phyloP scores from a whole-genome alignment of 2,888 invertebrate species.

The Nematopogon swammerdamellus region DNA sequence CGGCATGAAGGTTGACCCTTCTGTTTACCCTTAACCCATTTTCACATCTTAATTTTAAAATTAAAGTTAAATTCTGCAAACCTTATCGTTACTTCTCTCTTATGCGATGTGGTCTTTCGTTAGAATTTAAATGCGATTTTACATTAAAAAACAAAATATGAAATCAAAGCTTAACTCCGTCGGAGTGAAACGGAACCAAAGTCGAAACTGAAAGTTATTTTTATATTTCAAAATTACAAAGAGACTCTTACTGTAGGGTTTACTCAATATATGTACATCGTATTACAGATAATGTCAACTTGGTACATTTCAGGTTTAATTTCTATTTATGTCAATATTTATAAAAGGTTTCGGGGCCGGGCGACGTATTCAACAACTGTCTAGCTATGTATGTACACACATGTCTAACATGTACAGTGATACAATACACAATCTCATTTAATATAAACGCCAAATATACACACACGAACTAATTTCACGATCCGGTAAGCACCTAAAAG shows the following conservation, averaged over 20 bases:
- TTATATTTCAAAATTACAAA: neutral
- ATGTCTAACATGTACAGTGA: neutral
- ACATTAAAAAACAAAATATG: too few species aligned
- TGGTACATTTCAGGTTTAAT: neutral
- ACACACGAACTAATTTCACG: too few species aligned
- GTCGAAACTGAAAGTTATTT: neutral
- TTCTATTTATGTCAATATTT: neutral
- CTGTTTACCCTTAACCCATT: too few species aligned
- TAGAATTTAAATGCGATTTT: too few species aligned
- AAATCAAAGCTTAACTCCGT: neutral
- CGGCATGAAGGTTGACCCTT: too few species aligned
- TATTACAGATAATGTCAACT: neutral
- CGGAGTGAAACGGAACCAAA: neutral
- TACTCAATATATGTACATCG: neutral
- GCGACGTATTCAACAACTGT: neutral
- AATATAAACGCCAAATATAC: neutral
- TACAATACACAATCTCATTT: neutral
- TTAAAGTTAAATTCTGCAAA: too few species aligned
- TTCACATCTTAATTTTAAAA: too few species aligned
- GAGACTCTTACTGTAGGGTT: neutral
- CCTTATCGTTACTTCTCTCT: too few species aligned
- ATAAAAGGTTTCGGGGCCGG: neutral
- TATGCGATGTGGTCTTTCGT: too few species aligned
- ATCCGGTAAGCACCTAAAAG: too few species aligned
- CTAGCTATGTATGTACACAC: neutral